Base-by-base conservation (phyloP, 2,113 vertebrate genomes). In the Ivindomyrus marchei region DNA sequence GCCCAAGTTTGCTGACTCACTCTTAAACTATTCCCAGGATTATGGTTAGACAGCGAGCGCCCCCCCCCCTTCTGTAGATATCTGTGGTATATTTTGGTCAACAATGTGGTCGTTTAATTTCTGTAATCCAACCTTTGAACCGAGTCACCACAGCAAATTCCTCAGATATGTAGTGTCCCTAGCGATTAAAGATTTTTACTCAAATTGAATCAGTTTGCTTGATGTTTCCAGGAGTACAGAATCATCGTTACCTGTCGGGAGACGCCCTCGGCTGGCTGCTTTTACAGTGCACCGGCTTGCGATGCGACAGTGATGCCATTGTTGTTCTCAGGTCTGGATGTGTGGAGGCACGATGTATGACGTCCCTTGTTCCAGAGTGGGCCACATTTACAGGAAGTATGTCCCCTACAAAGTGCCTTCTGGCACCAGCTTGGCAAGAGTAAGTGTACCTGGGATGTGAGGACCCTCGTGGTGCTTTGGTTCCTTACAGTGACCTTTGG, bases 311-410 rank as follows among this genome's bases (percentile, higher is more conserved):
- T 42, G 21, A 50, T 10, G 31, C 24, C 2, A 0, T 45, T 49
- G 52, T 50, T 92, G 24, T 74, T 19, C 89, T 93, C 49, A 98
- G 97, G 97, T 98, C 24, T 98, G 97, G 97, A 98, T 98, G 97
- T 98, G 97, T 46, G 97, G 97, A 91, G 97, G 97, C 90, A 97
- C 97, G 91, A 98, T 98, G 97, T 97, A 97, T 91, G 97, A 98
- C 36, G 97, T 98, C 46, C 97, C 97, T 0, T 98, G 97, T 92
- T 98, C 97, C 91, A 96, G 97, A 93, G 97, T 98, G 36, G 97
- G 97, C 13, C 97, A 98, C 89, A 98, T 98, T 94, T 98, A 98
- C 94, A 96, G 97, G 91, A 98, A 98, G 91, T 98, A 98, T 0
- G 97, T 98, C 90, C 97, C 97, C 0, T 98, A 98, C 90, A 97